Conservation (phyloP, 2,888 invertebrate genomes). For the Apamea epomidion region DNA sequence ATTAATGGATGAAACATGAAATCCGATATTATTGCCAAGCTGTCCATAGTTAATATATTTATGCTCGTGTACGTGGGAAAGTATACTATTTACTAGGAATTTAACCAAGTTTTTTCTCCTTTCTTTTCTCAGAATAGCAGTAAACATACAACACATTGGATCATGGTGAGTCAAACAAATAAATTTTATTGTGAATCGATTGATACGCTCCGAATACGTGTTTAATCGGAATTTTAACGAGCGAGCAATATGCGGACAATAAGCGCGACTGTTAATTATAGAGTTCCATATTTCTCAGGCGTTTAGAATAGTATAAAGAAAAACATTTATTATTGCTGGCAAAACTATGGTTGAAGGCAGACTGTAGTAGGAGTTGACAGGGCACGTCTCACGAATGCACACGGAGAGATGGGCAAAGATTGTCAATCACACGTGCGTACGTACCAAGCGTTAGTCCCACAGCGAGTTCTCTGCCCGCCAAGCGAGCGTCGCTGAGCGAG, state of each 20-base stretch:
- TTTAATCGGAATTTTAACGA: conserved; percentile 13
- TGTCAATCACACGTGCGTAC: background rate
- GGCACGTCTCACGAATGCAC: too few species aligned
- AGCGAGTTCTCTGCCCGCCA: background rate
- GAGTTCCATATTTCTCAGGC: background rate
- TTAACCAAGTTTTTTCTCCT: background rate
- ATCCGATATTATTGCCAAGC: background rate
- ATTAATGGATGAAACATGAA: background rate
- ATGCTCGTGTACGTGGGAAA: background rate
- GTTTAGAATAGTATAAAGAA: background rate
- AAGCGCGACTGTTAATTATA: background rate
- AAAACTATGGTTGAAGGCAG: background rate
- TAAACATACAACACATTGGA: conserved; percentile 71
- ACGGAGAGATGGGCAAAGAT: background rate
- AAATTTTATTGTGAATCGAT: conserved; percentile 22
- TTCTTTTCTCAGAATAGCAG: conserved; percentile 75
- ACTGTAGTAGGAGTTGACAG: background rate
- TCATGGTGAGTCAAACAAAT: conserved; percentile 77
- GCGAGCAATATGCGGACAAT: background rate
- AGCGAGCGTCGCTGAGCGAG: background rate
- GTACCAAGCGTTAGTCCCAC: background rate
- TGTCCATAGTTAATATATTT: background rate
- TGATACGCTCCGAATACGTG: background rate
- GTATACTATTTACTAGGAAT: background rate
- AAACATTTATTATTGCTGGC: background rate